Conservation (phyloP, 2,888 invertebrate species). For the Onchidella celtica region DNA sequence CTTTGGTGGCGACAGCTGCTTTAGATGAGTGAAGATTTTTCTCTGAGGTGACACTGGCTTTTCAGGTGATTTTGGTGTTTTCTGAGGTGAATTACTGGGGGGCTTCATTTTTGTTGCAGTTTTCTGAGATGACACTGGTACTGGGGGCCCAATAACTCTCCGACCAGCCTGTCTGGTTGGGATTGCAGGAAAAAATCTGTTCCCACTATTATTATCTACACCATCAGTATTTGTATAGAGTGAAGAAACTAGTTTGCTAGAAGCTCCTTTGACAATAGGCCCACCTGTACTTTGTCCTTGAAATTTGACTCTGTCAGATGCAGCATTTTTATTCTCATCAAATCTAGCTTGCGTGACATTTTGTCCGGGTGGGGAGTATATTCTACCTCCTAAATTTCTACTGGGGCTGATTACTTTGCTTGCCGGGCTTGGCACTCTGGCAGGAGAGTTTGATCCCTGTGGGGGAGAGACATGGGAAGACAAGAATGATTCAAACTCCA, state of each 20-base stretch:
- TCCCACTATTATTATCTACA: background rate
- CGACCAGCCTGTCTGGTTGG: conserved; percentile 37
- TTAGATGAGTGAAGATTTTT: background rate
- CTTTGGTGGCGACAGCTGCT: conserved; percentile 7
- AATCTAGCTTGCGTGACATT: background rate
- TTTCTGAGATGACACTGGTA: background rate
- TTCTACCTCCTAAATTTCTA: too few relatives aligned
- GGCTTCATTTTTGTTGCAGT: background rate
- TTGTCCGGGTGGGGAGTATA: background rate
- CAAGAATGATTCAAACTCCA: conserved; percentile 41
- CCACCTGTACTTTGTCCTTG: background rate
- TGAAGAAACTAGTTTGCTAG: background rate
- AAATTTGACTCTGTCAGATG: background rate
- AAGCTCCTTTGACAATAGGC: background rate
- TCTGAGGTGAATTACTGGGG: background rate
- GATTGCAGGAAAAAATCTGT: conserved; percentile 11
- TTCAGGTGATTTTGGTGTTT: background rate
- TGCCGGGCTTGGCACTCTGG: conserved; percentile 1
- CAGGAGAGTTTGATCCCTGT: conserved; percentile 13
- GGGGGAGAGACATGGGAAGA: conserved; percentile 29
- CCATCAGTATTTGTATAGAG: too few relatives aligned
- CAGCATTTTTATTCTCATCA: background rate
- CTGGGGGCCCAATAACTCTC: conserved; percentile 33
- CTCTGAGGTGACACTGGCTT: background rate
- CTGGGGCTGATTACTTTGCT: conserved; percentile 10